Conservation (phyloP, 2,888 invertebrate species). For the Dasypolia templi region DNA sequence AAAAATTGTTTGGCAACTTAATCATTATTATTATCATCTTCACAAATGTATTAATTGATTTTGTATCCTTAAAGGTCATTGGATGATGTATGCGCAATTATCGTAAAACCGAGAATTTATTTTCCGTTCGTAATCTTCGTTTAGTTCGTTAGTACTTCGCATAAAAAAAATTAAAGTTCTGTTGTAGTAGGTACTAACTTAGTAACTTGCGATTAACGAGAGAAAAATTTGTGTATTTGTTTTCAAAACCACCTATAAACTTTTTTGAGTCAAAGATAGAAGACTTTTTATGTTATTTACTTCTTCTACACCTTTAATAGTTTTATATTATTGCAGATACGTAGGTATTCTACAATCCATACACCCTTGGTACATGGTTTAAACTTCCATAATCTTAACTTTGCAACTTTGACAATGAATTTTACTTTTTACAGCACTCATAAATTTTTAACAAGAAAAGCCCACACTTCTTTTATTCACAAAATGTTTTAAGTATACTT, state of each 20-base stretch:
- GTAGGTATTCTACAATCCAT: not conserved
- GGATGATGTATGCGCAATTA: constrained; percentile 46
- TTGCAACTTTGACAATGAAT: constrained; percentile 50
- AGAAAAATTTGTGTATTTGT: not conserved
- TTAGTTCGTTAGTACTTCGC: constrained; percentile 18
- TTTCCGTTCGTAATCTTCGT: constrained; percentile 17
- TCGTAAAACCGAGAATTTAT: constrained; percentile 32
- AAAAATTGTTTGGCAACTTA: constrained; percentile 64
- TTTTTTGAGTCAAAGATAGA: not conserved
- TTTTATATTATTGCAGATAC: constrained; percentile 20
- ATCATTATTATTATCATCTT: constrained; percentile 59
- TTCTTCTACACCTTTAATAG: constrained; percentile 4
- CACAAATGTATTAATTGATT: constrained; percentile 59
- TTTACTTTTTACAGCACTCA: constrained; percentile 39
- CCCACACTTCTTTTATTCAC: constrained; percentile 65
- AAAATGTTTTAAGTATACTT: constrained; percentile 23
- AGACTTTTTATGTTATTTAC: not conserved
- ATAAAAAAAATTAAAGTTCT: not conserved
- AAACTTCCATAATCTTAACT: constrained; percentile 47
- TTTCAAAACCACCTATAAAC: not conserved
- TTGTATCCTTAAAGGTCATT: constrained; percentile 54
- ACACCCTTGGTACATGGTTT: constrained; percentile 12
- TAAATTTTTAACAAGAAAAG: constrained; percentile 48
- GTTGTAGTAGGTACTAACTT: not conserved
- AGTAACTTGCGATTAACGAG: not conserved